These are phyloP conservation scores for Cyrtonyx montezumae DNA, from an alignment of 2,113 vertebrate genomes.

Conservation along the genomic window DNA sequence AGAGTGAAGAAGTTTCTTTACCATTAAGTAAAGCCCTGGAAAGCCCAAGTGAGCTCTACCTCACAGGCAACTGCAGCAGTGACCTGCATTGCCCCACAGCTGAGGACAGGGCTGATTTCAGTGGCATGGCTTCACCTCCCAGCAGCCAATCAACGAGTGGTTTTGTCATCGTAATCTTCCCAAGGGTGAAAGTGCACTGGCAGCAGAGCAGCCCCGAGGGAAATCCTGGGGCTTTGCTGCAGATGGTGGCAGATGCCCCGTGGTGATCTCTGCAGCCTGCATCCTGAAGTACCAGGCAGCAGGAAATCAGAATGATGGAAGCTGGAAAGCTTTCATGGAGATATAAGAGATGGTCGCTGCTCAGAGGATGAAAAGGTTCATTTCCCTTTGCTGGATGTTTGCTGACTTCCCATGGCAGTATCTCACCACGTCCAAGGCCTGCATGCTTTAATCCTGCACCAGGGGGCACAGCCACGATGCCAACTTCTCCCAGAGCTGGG, in stretches of 20 bases:
- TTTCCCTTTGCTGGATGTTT: background rate
- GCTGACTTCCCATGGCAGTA: background rate
- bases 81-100: background rate
- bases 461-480: rapidly evolving
- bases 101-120: background rate
- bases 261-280: background rate
- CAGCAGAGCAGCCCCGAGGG: background rate
- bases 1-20: background rate
- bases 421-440: background rate
- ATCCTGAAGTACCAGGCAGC: background rate
- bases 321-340: background rate
- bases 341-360: background rate
- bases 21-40: background rate
- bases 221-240: background rate
- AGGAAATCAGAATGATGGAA: background rate
- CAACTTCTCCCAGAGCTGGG: background rate
- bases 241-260: background rate
- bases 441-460: rapidly evolving
- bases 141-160: background rate
- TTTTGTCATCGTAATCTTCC: too few relatives aligned
- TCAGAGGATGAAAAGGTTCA: background rate
- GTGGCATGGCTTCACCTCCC: background rate
- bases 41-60: background rate
- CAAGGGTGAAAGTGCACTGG: background rate
- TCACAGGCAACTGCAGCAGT: background rate